Conservation (phyloP, 1,140 invertebrate species). For the roundworm (Caenorhabditis elegans) region WBcel235 BX284606.5:14889501-14890000, state of each 20-base stretch:
- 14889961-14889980: too few species aligned
- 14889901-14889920: constrained; percentile 57
- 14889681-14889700: constrained; percentile 60
- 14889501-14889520: constrained; percentile 64
- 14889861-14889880: constrained; percentile 57
- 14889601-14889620: constrained; percentile 66
- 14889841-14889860: constrained; percentile 57
- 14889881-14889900: constrained; percentile 40
- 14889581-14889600: constrained; percentile 58
- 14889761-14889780: not conserved
- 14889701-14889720: constrained; percentile 57
- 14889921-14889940: constrained; percentile 62
- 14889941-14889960: constrained; percentile 52
- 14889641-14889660: constrained; percentile 62
- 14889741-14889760: constrained; percentile 21
- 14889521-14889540: constrained; percentile 65
- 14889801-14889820: constrained; percentile 64
- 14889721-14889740: constrained; percentile 66
- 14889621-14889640: constrained; percentile 58
- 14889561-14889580: constrained; percentile 56
- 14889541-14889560: constrained; percentile 63
- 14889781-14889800: constrained; percentile 56
- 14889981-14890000: too few species aligned
- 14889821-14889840: constrained; percentile 64
- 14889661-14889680: constrained; percentile 65